Conservation (phyloP, 2,797 vertebrate species). For the Lepilemur ruficaudatus region DNA sequence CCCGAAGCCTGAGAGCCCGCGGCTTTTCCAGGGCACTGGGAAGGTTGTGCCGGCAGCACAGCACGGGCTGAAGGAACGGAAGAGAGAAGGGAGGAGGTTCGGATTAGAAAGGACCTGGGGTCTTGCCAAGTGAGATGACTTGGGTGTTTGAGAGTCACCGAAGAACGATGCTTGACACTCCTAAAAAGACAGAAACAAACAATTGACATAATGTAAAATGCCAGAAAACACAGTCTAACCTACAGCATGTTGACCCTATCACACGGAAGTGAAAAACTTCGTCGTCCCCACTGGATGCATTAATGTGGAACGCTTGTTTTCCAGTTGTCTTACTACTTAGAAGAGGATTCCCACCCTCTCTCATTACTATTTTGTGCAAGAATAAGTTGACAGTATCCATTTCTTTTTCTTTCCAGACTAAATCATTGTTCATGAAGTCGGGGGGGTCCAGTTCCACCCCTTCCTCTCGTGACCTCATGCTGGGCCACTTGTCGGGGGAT, state of each 20-base stretch:
- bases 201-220: background rate
- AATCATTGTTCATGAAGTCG: background rate
- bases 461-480: background rate
- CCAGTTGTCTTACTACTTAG: rapidly evolving
- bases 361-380: rapidly evolving
- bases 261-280: background rate
- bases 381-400: rapidly evolving
- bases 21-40: background rate
- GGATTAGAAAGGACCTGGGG: background rate
- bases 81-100: background rate
- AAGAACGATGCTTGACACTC: background rate
- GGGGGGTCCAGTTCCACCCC: background rate
- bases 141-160: background rate
- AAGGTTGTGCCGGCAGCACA: background rate
- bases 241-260: background rate
- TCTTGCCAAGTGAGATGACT: background rate
- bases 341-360: background rate
- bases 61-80: rapidly evolving
- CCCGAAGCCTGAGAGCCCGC: rapidly evolving
- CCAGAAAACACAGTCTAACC: background rate
- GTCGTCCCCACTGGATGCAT: background rate
- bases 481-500: background rate
- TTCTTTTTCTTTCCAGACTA: background rate
- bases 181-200: background rate
- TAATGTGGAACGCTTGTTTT: too few species aligned